Conservation (phyloP, 1,140 invertebrate genomes). For the Drosophila suzukii region DNA sequence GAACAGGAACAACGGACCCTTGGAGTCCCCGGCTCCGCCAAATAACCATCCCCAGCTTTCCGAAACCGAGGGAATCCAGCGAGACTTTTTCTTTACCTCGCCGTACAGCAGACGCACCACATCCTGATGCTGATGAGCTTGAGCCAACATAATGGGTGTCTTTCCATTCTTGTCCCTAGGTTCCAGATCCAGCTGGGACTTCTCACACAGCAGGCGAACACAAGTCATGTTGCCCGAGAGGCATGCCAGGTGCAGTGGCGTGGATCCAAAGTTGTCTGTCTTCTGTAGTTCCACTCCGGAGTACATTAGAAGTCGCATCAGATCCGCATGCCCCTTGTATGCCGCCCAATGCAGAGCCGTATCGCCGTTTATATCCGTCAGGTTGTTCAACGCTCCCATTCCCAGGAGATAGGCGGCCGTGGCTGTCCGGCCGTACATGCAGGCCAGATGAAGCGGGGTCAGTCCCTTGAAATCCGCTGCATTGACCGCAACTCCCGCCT, state of each 20-base stretch:
- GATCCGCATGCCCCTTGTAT: conserved; percentile 95
- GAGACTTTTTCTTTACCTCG: conserved; percentile 91
- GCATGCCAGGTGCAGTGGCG: conserved; percentile 96
- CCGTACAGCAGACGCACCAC: conserved; percentile 92
- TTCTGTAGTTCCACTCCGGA: conserved; percentile 88
- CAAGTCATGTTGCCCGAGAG: conserved; percentile 93
- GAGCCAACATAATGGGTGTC: conserved; percentile 94
- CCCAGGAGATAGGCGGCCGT: conserved; percentile 95
- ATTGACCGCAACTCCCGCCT: conserved; percentile 95
- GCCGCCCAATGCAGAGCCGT: conserved; percentile 96
- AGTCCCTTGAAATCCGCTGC: conserved; percentile 95
- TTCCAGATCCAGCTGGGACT: conserved; percentile 91
- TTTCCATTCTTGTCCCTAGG: conserved; percentile 96
- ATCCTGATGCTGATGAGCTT: conserved; percentile 93
- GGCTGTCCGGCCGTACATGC: conserved; percentile 96
- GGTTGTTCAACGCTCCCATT: conserved; percentile 92
- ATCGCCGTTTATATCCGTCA: conserved; percentile 96
- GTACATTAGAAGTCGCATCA: conserved; percentile 95
- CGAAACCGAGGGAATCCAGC: conserved; percentile 93
- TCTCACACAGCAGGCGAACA: conserved; percentile 93
- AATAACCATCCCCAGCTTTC: conserved; percentile 96
- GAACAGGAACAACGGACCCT: conserved; percentile 94
- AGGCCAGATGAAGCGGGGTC: conserved; percentile 95
- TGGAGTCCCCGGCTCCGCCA: conserved; percentile 94
- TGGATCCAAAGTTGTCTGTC: conserved; percentile 96